These are phyloP conservation scores for Phrynosoma blainvillii DNA, from an alignment of 2,113 vertebrate genomes.

Conservation along the genomic window DNA sequence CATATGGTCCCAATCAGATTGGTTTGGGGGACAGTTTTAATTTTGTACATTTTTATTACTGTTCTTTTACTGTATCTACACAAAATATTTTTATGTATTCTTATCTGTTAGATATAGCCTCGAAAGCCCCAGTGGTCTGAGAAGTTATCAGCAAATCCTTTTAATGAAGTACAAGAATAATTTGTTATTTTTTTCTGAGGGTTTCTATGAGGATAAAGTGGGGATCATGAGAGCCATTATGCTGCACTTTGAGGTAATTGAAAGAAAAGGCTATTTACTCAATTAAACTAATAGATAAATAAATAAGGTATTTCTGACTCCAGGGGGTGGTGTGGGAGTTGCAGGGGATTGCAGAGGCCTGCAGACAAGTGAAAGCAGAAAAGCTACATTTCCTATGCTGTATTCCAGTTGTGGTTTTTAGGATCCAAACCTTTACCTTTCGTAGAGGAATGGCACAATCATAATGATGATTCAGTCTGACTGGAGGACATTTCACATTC, in stretches of 20 bases:
- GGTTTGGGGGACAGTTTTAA: too few relatives aligned
- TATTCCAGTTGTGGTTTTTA: neutral
- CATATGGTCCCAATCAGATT: too few relatives aligned
- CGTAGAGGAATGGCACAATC: neutral
- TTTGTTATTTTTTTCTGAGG: too few relatives aligned
- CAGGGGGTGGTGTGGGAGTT: neutral
- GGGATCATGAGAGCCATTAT: neutral
- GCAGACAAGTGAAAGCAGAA: neutral
- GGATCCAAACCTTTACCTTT: neutral
- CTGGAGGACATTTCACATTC: too few relatives aligned
- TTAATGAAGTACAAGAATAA: too few relatives aligned
- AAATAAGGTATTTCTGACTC: neutral
- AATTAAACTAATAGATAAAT: neutral
- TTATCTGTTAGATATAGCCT: too few relatives aligned
- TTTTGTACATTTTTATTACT: too few relatives aligned
- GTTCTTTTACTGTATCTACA: too few relatives aligned
- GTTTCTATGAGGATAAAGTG: neutral
- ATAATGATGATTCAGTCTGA: neutral
- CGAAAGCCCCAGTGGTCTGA: too few relatives aligned
- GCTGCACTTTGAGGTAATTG: neutral
- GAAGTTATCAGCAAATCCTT: too few relatives aligned
- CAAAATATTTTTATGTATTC: too few relatives aligned
- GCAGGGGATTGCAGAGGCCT: too few relatives aligned
- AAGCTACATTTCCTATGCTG: neutral
- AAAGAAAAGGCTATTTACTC: neutral